Base-by-base conservation (phyloP, 2,797 vertebrate species). In the Triplophysa yarkandensis region DNA sequence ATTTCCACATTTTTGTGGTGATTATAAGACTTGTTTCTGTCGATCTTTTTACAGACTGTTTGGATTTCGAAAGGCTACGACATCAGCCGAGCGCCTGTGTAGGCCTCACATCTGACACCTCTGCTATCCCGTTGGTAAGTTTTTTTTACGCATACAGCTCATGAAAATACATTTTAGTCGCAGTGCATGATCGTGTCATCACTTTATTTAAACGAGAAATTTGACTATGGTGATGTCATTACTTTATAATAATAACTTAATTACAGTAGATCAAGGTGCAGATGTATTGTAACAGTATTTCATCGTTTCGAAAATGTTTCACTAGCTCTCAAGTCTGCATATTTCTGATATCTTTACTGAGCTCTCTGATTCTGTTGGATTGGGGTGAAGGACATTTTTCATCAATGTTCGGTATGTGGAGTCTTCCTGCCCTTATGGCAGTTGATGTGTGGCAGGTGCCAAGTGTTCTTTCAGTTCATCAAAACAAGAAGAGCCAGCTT, bases 1-100 rank as follows among this genome's bases (percentile, higher is more conserved):
- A 48, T 19, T 14, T 17, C 2, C 32, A 52, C 36, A 36, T 48
- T 50, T 36, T 27, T 25, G 5, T 4, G 1, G 16, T 23, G 7
- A 43, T 71, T 14, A 50, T 50, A 9, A 71, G 28, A 14, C 8
- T 39, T 21, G 25, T 25, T 6, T 2, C 28, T 28, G 1, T 23
- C 80, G n/a, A 10, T 76, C 39, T 63, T 4, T 86, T 79, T 58
- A 43, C 81, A 89, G 86, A 90, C 85, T 84, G 87, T 88, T 86
- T 88, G 81, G 80, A 81, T 85, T 83, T 82, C 85, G 85, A 86
- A 84, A 85, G 86, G 87, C 84, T 85, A 84, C 83, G 82, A 89
- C 85, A 64, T 87, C 74, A 88, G 87, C 87, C 86, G 85, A 85
- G 89, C 87, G 82, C 89, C 89, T 86, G 86, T 88, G 87, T 80